Conservation (phyloP, 92 coral and sea anemone genomes). For the Epizoanthus rinbou region DNA sequence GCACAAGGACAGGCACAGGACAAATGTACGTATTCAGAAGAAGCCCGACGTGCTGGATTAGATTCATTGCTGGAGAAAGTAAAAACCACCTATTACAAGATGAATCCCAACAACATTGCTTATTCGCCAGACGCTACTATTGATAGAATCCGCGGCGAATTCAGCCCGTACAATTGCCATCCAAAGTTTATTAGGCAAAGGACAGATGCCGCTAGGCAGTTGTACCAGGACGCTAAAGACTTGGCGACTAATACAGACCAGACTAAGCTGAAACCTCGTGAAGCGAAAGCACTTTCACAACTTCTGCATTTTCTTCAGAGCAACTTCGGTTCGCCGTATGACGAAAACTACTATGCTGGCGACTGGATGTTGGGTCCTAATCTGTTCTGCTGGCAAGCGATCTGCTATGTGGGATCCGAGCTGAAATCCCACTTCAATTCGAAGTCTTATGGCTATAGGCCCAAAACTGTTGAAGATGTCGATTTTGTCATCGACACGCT, state of each 20-base stretch:
- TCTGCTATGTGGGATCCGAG: slow-evolving; percentile 84
- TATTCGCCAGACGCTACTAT: slow-evolving; percentile 74
- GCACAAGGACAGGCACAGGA: slow-evolving; percentile 20
- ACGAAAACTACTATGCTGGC: slow-evolving; percentile 96
- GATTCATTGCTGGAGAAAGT: slow-evolving; percentile 70
- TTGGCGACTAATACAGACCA: slow-evolving; percentile 43
- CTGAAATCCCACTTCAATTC: slow-evolving; percentile 72
- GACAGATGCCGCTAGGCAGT: slow-evolving; percentile 66
- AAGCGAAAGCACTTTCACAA: slow-evolving; percentile 81
- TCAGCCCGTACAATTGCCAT: slow-evolving; percentile 93
- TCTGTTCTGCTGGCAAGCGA: slow-evolving; percentile 87
- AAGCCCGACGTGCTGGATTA: slow-evolving; percentile 73
- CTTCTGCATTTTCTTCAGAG: slow-evolving; percentile 87
- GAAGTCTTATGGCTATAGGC: slow-evolving; percentile 63
- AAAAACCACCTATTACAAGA: slow-evolving; percentile 67
- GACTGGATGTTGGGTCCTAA: slow-evolving; percentile 98
- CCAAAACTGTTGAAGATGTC: slow-evolving; percentile 72
- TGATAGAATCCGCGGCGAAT: slow-evolving; percentile 49
- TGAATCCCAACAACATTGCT: slow-evolving; percentile 78
- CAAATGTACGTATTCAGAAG: slow-evolving; percentile 59
- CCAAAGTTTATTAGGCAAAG: slow-evolving; percentile 79
- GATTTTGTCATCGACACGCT: slow-evolving; percentile 79
- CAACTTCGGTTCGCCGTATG: slow-evolving; percentile 93
- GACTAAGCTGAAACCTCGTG: slow-evolving; percentile 78
- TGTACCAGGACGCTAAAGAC: slow-evolving; percentile 53